Evolutionary conservation across 2,113 vertebrate genomes (phyloP).

Genomic region (Antechinus flavipes): DNA sequence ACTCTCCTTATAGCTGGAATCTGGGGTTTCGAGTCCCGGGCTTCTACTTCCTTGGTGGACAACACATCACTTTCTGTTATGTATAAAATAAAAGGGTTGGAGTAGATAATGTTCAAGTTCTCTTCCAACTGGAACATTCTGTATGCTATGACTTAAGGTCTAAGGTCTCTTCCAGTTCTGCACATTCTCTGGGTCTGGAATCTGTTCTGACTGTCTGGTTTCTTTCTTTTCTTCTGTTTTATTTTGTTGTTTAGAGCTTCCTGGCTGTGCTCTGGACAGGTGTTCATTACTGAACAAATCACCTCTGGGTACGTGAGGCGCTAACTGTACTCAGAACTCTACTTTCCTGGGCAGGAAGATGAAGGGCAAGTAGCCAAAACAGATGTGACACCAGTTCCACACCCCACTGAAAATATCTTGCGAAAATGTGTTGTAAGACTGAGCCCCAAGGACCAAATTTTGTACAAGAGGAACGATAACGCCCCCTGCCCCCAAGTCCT

Average conservation of each 20-base stretch:
- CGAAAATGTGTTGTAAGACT: conserved; percentile 49
- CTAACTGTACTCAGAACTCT: conserved; percentile 23
- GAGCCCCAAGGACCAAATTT: conserved; percentile 36
- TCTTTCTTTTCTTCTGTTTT: conserved; percentile 4
- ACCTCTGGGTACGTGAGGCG: not conserved
- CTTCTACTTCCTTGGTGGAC: not conserved
- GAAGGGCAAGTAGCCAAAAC: conserved; percentile 39
- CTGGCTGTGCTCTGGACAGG: conserved; percentile 22
- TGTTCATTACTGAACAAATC: conserved; percentile 53
- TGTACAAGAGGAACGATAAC: conserved; percentile 50
- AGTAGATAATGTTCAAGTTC: not conserved
- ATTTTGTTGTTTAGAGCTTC: not conserved
- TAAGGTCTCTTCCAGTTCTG: not conserved
- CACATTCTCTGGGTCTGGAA: not conserved
- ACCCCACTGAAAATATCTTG: conserved; percentile 29
- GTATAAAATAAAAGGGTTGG: not conserved
- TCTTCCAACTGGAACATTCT: not conserved
- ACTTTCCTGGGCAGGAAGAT: conserved; percentile 42
- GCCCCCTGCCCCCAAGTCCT: conserved; percentile 39
- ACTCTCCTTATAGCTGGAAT: not conserved
- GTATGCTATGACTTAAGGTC: not conserved
- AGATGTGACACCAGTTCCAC: conserved; percentile 47
- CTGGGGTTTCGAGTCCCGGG: not conserved
- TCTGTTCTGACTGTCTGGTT: not conserved
- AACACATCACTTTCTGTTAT: not conserved